Percentiles rank a stretch among this genome's conserved stretches.
phyloP scores from a whole-genome alignment of 1,140 invertebrate species.

The Whitmania pigra region DNA sequence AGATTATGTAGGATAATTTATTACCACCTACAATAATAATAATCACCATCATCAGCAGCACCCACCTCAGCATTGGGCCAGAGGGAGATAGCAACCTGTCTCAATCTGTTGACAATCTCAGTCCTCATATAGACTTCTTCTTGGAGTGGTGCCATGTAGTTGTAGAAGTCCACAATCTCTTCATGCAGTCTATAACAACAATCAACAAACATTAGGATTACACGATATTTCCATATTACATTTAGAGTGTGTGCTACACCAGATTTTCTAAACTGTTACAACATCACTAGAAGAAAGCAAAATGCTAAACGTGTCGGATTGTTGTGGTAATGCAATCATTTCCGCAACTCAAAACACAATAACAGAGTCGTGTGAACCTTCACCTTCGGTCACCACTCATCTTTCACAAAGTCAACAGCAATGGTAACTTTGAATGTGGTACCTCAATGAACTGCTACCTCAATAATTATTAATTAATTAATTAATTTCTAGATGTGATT shows the following conservation, averaged over 20 bases:
- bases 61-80: conserved; percentile 54
- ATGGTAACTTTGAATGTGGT: too few species aligned
- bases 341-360: too few species aligned
- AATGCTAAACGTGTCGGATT: too few species aligned
- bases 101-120: conserved; percentile 73
- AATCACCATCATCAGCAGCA: neutral
- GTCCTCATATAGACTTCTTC: conserved; percentile 74
- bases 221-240: neutral
- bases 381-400: too few species aligned
- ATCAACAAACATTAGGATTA: conserved; percentile 39
- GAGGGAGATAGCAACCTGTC: conserved; percentile 61
- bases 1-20: too few species aligned
- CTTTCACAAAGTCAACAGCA: too few species aligned
- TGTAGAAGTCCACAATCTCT: conserved; percentile 90
- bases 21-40: neutral
- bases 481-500: too few species aligned
- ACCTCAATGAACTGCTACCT: too few species aligned
- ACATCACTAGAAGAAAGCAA: too few species aligned
- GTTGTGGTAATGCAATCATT: too few species aligned
- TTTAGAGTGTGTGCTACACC: neutral
- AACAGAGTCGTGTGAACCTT: too few species aligned
- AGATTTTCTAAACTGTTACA: neutral
- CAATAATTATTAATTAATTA: too few species aligned
- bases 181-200: conserved; percentile 60
- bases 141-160: conserved; percentile 77